Conservation (phyloP, 1,140 invertebrate species). For the Formica selysi region DNA sequence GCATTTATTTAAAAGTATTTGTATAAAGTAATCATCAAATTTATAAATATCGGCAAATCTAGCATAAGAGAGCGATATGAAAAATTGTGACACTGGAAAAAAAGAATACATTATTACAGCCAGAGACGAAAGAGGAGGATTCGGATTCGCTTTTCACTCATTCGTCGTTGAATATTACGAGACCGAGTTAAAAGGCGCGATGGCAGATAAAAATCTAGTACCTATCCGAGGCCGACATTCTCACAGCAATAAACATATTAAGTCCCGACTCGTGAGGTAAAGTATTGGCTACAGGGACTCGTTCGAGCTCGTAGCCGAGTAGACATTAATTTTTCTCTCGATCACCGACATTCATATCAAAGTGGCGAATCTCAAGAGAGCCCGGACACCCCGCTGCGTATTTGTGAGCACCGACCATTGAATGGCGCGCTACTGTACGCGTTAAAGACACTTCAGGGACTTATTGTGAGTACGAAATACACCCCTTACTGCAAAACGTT, state of each 20-base stretch:
- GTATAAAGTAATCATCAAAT: neutral
- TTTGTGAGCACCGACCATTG: conserved; percentile 82
- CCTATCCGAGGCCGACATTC: conserved; percentile 79
- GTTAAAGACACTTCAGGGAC: conserved; percentile 82
- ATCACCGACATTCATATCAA: conserved; percentile 82
- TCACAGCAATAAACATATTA: conserved; percentile 86
- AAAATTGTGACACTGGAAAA: neutral
- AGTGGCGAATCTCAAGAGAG: conserved; percentile 84
- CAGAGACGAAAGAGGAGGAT: conserved; percentile 29
- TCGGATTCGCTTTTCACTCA: conserved; percentile 45
- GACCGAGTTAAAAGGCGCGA: conserved; percentile 49
- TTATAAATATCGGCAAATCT: neutral
- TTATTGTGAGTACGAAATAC: conserved; percentile 76
- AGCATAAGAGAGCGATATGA: neutral
- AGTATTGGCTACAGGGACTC: conserved; percentile 75
- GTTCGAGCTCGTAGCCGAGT: conserved; percentile 17
- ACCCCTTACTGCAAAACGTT: conserved; percentile 63
- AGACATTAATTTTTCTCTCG: conserved; percentile 81
- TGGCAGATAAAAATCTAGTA: conserved; percentile 77
- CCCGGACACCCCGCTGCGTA: conserved; percentile 82
- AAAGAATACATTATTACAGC: conserved; percentile 14
- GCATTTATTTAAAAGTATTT: neutral
- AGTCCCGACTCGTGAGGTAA: conserved; percentile 60
- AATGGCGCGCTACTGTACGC: conserved; percentile 80
- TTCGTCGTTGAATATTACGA: neutral